Evolutionary conservation across 2,797 vertebrate species (phyloP), one percentile per base, ranked within the genome.

Genomic region (Prunella strophiata): DNA sequence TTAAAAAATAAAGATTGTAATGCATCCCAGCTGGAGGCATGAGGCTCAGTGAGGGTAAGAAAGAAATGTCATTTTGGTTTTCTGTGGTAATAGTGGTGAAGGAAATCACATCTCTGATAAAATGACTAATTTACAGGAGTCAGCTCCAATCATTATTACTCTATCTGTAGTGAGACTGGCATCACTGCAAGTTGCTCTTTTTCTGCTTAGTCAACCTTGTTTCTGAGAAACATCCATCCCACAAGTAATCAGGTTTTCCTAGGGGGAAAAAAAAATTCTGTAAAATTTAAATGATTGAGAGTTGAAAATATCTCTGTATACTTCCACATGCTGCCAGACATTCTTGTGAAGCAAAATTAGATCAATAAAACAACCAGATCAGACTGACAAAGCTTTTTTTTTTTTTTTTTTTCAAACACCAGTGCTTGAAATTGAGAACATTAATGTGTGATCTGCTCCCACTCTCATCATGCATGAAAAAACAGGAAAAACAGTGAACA

Each of bases 181-280:
- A 85, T 38, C 32, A 54, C 25, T 66, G 40, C 26, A 82, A 82
- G n/a, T 71, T 57, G 18, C 40, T 93, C 3, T 93, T 85, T 91
- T 93, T 85, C 79, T 84, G 67, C 82, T 88, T 78, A 91, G 50
- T 93, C 82, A 94, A 27, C 51, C 58, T 70, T 47, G 40, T 42
- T 95, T 93, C 51, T 92, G 65, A 93, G 73, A 90, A 91, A 70
- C 63, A 88, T 91, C 76, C 50, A 93, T 89, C 62, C 71, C 17
- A 16, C 51, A 36, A 21, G 30, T 38, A 96, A 91, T 75, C 34
- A 75, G 23, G 19, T 70, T 52, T 88, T 95, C 34, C 67, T 59
- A 63, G 27, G 34, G 45, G 65, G 66, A 96, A 94, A 70, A 67
- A 96, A 94, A 68, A 52, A 26, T 76, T 54, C 25, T 27, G 36